Conservation (phyloP, 1,140 invertebrate genomes). For the Trichomalopsis sarcophagae region DNA sequence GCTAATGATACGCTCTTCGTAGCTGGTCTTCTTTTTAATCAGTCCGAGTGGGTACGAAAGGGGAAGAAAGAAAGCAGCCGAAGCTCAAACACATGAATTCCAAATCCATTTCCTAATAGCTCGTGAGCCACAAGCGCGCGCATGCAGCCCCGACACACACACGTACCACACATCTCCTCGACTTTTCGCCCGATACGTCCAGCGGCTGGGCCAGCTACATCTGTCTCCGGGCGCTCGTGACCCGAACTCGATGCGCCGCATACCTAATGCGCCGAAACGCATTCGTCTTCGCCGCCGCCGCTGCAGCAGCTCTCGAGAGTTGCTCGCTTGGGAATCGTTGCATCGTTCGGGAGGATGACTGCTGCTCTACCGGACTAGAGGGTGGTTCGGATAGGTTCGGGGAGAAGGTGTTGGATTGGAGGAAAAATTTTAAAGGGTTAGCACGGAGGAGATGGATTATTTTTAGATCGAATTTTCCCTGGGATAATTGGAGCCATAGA, state of each 20-base stretch:
- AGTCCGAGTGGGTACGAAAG: background rate
- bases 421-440: background rate
- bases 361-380: background rate
- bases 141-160: background rate
- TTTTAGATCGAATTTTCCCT: background rate
- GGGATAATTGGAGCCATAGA: no score
- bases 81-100: background rate
- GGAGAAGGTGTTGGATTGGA: background rate
- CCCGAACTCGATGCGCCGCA: background rate
- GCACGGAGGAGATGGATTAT: background rate
- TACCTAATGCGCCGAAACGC: slow-evolving; percentile 31
- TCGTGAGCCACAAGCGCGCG: background rate
- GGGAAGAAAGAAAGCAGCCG: background rate
- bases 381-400: background rate
- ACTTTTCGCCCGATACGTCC: background rate
- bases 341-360: background rate
- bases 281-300: slow-evolving; percentile 13
- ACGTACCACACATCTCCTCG: background rate
- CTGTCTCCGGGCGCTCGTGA: slow-evolving; percentile 13
- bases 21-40: background rate
- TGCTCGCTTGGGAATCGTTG: slow-evolving; percentile 3
- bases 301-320: background rate
- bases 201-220: background rate
- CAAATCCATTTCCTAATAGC: slow-evolving; percentile 36
- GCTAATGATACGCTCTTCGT: no score